Evolutionary conservation across 2,888 invertebrate species (phyloP), one percentile per base, ranked within the genome.

Genomic region (Diadromus collaris): DNA sequence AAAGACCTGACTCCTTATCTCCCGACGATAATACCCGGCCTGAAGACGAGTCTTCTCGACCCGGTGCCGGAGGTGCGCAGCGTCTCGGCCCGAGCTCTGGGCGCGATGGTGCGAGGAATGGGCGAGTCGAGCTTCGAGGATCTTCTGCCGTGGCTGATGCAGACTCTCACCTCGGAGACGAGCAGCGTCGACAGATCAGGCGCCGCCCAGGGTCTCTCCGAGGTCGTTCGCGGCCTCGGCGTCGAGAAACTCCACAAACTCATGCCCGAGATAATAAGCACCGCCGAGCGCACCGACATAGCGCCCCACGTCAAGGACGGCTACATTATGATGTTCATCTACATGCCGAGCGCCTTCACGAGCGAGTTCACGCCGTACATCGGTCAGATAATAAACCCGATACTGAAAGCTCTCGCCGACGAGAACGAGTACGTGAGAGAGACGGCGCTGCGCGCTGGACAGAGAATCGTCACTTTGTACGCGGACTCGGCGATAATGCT

Each of bases 241-340:
- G 96, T 97, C 38, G 97, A 97, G 87, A 98, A 99, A 91, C 93
- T 99, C 83, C 96, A 98, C 88, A 97, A 97, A 91, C 94, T 99
- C 70, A 99, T 99, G 99, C 99, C 98, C 0, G 97, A 98, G 89
- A 98, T 99, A 81, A 98, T 99, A 83, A 94, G 96, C 68, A 98
- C 98, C 0, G 97, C 98, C 0, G 97, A 98, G 90, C 94, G 98
- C 78, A 95, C 95, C 0, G 98, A 98, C 90, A 97, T 98, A 86
- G 97, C 98, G 6, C 97, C 99, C 0, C 98, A 98, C 91, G 99
- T 99, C 2, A 97, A 99, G 88, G 99, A 99, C 92, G 99, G 99
- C 56, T 99, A 99, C 92, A 98, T 99, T 81, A 98, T 99, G 98
- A 98, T 99, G 97, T 99, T 99, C 91, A 99, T 99, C 88, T 99